These are phyloP conservation scores for Caenorhabditis becei DNA, from an alignment of 2,888 invertebrate species.

Conservation along the genomic window DNA sequence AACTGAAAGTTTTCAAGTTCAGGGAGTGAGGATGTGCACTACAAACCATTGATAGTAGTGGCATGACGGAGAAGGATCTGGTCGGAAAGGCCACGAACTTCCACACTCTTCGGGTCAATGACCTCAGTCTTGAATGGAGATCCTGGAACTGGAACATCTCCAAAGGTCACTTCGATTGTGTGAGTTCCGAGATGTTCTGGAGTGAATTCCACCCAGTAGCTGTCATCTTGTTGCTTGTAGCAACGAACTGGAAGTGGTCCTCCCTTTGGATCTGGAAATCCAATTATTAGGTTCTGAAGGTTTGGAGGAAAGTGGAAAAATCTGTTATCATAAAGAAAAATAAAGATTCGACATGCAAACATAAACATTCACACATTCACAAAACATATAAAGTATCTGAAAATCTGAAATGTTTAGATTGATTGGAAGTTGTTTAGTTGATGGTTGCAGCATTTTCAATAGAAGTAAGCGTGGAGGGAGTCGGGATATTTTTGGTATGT, in stretches of 20 bases:
- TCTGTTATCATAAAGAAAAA: not conserved
- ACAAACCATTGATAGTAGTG: constrained; percentile 69
- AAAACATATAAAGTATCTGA: constrained; percentile 24
- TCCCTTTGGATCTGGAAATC: constrained; percentile 83
- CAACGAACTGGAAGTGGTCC: constrained; percentile 90
- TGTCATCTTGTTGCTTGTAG: constrained; percentile 96
- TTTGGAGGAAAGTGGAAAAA: too few species aligned
- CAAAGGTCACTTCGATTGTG: constrained; percentile 90
- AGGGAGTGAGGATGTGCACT: not conserved
- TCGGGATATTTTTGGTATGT: not conserved
- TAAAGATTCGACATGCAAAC: constrained; percentile 24
- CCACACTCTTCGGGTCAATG: constrained; percentile 85
- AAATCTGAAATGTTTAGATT: constrained; percentile 43
- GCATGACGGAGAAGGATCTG: constrained; percentile 73
- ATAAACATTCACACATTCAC: constrained; percentile 23
- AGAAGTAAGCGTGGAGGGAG: constrained; percentile 29
- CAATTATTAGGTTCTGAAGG: not conserved
- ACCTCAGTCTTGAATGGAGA: constrained; percentile 93
- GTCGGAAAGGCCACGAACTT: constrained; percentile 71
- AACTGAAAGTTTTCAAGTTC: constrained; percentile 68
- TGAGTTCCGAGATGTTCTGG: constrained; percentile 86
- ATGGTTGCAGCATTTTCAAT: constrained; percentile 1
- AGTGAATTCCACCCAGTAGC: constrained; percentile 91
- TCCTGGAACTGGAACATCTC: constrained; percentile 88
- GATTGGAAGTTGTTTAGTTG: not conserved